Evolutionary conservation across 53 echinoderm and acorn worm species (phyloP).

Genomic region (Patiria pectinifera): DNA sequence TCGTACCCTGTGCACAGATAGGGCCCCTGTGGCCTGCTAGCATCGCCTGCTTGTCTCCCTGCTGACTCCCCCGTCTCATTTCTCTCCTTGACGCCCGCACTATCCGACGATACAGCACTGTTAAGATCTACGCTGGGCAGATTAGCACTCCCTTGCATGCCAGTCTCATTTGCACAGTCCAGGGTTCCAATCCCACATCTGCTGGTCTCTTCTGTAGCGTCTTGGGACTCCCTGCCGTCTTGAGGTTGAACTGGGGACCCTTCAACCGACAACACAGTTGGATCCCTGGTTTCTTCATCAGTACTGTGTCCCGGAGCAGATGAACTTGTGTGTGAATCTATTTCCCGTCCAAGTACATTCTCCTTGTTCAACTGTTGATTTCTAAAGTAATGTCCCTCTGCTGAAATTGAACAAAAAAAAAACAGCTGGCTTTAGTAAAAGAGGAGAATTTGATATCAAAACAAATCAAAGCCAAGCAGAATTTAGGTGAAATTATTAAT

Average conservation of each 20-base stretch:
- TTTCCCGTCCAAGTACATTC: neutral
- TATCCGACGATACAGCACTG: neutral
- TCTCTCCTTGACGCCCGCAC: neutral
- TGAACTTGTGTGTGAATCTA: neutral
- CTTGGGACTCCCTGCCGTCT: neutral
- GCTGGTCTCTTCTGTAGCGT: neutral
- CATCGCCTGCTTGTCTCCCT: neutral
- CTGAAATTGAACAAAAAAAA: neutral
- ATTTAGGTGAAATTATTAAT: too few species aligned
- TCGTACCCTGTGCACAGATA: constrained; percentile 94
- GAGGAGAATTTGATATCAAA: too few species aligned
- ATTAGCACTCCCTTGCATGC: neutral
- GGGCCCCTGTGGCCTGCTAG: constrained; percentile 48
- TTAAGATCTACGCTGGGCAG: neutral
- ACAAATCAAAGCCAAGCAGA: too few species aligned
- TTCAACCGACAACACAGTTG: neutral
- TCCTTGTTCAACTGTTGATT: neutral
- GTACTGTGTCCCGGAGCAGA: neutral
- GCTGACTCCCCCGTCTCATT: neutral
- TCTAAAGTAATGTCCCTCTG: neutral
- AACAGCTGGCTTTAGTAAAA: neutral
- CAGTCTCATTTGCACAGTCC: neutral
- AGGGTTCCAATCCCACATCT: neutral
- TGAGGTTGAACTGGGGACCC: neutral
- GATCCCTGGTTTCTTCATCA: neutral